Base-by-base conservation (phyloP, 2,888 invertebrate species). In the Platerodrilus igneus region DNA sequence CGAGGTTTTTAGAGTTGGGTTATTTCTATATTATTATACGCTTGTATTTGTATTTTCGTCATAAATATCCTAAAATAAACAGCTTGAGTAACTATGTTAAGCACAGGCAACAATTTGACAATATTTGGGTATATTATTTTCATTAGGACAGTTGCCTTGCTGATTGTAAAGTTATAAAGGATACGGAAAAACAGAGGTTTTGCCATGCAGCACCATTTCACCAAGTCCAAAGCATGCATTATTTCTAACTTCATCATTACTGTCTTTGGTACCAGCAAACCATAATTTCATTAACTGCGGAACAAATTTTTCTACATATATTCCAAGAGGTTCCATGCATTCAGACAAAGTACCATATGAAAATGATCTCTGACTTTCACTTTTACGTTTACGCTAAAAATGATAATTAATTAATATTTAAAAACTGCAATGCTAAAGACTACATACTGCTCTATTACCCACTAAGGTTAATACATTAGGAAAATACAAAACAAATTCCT, bases 171-270 rank as follows among this genome's bases (percentile, higher is more conserved):
- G 2, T 37, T 16, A 11, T 29, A 57, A 68, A 66, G 71, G 74
- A 72, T 72, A 81, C 78, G 71, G 67, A 56, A 71, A 79, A 41
- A 80, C 67, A 41, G 73, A 70, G 28, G 79, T 77, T 61, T 77
- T 80, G 31, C 81, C 79, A 62, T 81, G 74, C 8, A 80, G 64
- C 25, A 79, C 78, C 56, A 87, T 71, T 59, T 87, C 84, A 2
- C 87, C 88, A 29, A 87, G 67, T 10, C 83, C 86, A 62, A 76
- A 88, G 28, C 83, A 79, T 1, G 84, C 74, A 67, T 88, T 88
- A 58, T 85, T 86, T 34, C 87, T 73, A 1, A 86, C 82, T 63
- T 84, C 84, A 30, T 78, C 77, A 51, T 78, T 77, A 0, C 72
- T 60, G 63, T 86, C 86, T 34, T 71, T 69, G 2, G 78, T 68